phyloP scores from a whole-genome alignment of 2,113 vertebrate species.

The Macquaria ambigua region DNA sequence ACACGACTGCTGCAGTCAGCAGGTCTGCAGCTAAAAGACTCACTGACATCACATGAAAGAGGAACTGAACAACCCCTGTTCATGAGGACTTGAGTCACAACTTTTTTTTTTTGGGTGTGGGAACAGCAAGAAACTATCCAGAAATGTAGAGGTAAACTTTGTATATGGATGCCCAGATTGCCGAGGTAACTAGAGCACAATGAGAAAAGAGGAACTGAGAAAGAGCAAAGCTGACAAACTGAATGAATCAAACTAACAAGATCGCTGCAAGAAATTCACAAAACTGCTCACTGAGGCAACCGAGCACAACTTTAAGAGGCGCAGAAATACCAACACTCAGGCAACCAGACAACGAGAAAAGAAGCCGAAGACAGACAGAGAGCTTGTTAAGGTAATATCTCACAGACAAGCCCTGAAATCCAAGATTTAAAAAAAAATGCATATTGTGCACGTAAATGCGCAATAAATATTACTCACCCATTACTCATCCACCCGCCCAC shows the following conservation, averaged over 20 bases:
- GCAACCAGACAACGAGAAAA: conserved; percentile 17
- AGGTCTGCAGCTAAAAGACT: conserved; percentile 11
- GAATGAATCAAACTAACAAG: conserved; percentile 25
- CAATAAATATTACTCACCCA: conserved; percentile 40
- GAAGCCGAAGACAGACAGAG: not conserved
- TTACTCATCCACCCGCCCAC: conserved; percentile 14
- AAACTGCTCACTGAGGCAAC: conserved; percentile 32
- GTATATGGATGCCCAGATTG: not conserved
- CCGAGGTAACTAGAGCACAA: not conserved
- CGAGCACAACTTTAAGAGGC: not conserved
- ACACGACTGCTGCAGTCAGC: conserved; percentile 46
- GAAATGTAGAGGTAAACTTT: not conserved
- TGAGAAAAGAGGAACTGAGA: not conserved
- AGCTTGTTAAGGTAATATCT: not conserved
- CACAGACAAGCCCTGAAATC: conserved; percentile 3
- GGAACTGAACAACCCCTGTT: conserved; percentile 45
- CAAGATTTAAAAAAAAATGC: not conserved
- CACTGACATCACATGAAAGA: conserved; percentile 41
- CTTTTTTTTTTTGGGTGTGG: not conserved
- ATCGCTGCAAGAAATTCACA: not conserved
- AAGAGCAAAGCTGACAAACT: conserved; percentile 37
- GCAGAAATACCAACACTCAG: conserved; percentile 34
- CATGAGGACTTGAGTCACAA: conserved; percentile 3
- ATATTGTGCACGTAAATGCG: not conserved
- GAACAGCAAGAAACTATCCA: not conserved